A percentile compares a stretch with the other conserved stretches of the same genome.
Conservation (phyloP, 2,888 invertebrate species). For the Epinotia bilunana region DNA sequence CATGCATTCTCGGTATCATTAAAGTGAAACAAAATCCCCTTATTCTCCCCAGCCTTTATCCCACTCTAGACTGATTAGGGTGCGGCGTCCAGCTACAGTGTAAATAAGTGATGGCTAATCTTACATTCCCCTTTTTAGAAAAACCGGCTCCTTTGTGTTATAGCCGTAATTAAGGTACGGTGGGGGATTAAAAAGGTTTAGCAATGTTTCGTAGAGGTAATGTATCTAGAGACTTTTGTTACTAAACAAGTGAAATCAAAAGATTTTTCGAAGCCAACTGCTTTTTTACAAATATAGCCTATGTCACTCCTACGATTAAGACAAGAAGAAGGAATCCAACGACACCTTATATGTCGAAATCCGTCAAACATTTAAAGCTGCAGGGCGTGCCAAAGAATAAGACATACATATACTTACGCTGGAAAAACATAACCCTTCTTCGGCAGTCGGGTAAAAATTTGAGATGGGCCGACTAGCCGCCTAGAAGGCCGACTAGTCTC, state of each 20-base stretch:
- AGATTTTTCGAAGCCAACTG: too few relatives aligned
- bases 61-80: slow-evolving; percentile 26
- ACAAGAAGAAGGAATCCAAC: too few relatives aligned
- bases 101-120: slow-evolving; percentile 39
- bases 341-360: too few relatives aligned
- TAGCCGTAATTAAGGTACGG: slow-evolving; percentile 30
- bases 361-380: too few relatives aligned
- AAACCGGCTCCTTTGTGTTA: slow-evolving; percentile 35
- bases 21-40: background rate
- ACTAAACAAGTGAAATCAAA: background rate
- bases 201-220: slow-evolving; percentile 22
- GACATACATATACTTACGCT: too few relatives aligned
- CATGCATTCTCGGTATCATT: background rate
- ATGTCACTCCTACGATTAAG: too few relatives aligned
- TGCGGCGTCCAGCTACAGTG: slow-evolving; percentile 21
- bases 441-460: too few relatives aligned
- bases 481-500: too few relatives aligned
- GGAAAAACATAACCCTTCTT: too few relatives aligned
- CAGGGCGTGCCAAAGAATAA: too few relatives aligned
- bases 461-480: too few relatives aligned
- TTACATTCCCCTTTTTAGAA: slow-evolving; percentile 33
- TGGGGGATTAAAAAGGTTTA: slow-evolving; percentile 32
- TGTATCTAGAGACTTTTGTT: background rate
- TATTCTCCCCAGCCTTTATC: background rate
- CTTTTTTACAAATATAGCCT: too few relatives aligned